A percentile compares a stretch with the other conserved stretches of the same genome.
These are phyloP conservation scores for Ahaetulla prasina DNA, from an alignment of 2,113 vertebrate species.

Conservation along the genomic window DNA sequence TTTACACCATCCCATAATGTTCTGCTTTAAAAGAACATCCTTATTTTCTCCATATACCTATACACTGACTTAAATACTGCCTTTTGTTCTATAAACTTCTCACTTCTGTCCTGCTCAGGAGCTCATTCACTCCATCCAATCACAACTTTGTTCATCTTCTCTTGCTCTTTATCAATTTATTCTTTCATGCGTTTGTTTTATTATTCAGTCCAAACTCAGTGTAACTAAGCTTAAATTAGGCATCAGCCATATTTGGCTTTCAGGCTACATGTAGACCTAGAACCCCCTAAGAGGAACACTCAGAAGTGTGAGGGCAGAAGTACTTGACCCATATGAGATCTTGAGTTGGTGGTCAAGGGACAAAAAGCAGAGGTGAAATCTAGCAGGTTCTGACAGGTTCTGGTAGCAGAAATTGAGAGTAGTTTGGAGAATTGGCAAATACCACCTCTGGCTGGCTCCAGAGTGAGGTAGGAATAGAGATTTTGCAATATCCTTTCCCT, in stretches of 20 bases:
- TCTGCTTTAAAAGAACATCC: neutral
- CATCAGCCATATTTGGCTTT: neutral
- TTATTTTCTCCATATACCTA: neutral
- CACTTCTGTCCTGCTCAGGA: neutral
- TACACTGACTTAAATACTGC: neutral
- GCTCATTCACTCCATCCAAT: neutral
- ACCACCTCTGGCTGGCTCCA: too few species aligned
- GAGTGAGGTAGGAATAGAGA: too few species aligned
- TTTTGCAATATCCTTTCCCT: too few species aligned
- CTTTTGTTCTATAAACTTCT: neutral
- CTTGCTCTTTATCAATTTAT: neutral
- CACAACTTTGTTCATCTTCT: neutral
- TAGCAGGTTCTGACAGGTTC: too few species aligned
- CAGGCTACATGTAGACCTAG: neutral
- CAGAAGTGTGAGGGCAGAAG: neutral
- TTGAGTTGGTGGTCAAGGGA: neutral
- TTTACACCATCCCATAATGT: neutral
- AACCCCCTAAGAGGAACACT: neutral
- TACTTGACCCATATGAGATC: neutral
- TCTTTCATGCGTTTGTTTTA: neutral
- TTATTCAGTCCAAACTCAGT: neutral
- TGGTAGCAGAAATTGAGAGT: too few species aligned
- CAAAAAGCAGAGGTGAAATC: too few species aligned
- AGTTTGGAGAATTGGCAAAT: too few species aligned
- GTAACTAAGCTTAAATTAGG: neutral